Base-by-base conservation (phyloP, 2,113 vertebrate genomes). In the Tricholaema leucomelas region DNA sequence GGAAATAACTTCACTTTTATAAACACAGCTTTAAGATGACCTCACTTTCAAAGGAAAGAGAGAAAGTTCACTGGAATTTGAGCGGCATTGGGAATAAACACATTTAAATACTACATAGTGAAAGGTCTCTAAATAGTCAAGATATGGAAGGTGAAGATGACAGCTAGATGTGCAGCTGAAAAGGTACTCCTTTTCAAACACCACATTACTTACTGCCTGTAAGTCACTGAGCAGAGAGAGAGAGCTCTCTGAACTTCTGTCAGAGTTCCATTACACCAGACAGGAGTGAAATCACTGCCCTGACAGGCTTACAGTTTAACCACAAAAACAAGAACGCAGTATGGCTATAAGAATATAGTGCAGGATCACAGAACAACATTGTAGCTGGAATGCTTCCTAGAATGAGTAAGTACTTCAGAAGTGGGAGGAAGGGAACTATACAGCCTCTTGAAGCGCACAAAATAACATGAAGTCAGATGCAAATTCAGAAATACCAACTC, bases 21-120 rank as follows among this genome's bases (percentile, higher is more conserved):
- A 98, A 97, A 97, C 96, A 97, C 56, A 91, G 79, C 56, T 95
- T 94, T 95, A 78, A 92, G 91, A 87, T 90, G 89, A 96, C 87
- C 65, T 97, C 94, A 96, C 84, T 92, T 96, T 79, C 35, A 19
- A 85, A 89, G 85, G 91, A 96, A 95, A 93, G 65, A 95, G 65
- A 65, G 56, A 95, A 94, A 93, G 88, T 87, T 94, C 80, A 85
- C n/a, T 85, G 63, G 67, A 90, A 82, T 87, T 77, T 69, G 77
- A 94, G 76, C 48, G 85, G 73, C 89, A 95, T 31, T 70, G 87
- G 55, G 52, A 92, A 91, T 59, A 94, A 95, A 70, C 20, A 91
- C 13, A 85, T 20, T 44, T 3, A 88, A 44, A 58, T 60, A 67
- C 14, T 56, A 74, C 24, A 48, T 2, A 27, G 10, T 16, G 31